phyloP scores from a whole-genome alignment of 1,140 invertebrate species.

The Ceratina australensis region DNA sequence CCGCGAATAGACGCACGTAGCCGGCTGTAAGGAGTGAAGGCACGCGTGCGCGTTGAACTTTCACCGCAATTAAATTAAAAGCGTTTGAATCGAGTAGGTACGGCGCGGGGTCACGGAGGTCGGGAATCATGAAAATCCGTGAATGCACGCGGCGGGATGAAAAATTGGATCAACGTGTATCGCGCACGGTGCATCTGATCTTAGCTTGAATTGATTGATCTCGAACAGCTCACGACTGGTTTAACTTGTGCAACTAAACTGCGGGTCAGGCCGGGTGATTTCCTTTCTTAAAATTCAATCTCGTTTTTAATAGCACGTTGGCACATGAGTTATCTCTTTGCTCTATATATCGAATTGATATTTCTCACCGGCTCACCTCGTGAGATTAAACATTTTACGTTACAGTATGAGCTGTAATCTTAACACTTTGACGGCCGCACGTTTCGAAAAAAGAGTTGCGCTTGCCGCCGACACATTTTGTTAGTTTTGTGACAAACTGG shows the following conservation, averaged over 20 bases:
- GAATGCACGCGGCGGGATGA: neutral
- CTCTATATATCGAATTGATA: no score
- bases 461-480: no score
- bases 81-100: conserved; percentile 51
- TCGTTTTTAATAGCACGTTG: neutral
- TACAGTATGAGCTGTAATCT: no score
- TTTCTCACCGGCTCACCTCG: no score
- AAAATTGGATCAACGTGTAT: conserved; percentile 27
- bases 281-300: conserved; percentile 22
- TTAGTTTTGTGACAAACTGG: no score
- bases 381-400: no score
- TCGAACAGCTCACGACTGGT: neutral
- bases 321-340: no score
- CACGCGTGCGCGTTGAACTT: conserved; percentile 56
- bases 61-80: conserved; percentile 68
- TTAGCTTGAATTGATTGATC: conserved; percentile 5
- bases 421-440: no score
- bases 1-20: neutral
- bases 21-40: no score
- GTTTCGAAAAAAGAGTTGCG: no score
- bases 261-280: neutral
- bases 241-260: conserved; percentile 7
- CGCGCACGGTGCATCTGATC: neutral
- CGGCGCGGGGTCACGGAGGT: conserved; percentile 40
- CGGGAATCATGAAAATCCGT: conserved; percentile 48